Percentiles rank a stretch among this genome's conserved stretches.
Evolutionary conservation across 2,797 vertebrate species (phyloP).

Genomic region (Balearica regulorum): DNA sequence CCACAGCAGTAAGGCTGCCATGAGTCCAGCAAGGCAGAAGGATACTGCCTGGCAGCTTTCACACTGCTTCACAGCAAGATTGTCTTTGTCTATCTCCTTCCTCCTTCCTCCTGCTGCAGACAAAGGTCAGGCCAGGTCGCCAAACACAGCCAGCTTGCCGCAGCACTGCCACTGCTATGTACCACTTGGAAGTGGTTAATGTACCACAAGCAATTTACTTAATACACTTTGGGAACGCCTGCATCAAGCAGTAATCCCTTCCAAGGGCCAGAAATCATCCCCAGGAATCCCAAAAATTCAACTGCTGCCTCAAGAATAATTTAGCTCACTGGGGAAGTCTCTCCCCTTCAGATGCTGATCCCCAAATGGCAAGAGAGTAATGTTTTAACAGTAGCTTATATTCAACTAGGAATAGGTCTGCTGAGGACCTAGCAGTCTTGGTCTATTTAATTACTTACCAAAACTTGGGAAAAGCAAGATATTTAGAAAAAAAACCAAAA

Average conservation of each 20-base stretch:
- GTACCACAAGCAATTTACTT: background rate
- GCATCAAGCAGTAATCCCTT: background rate
- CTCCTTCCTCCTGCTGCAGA: background rate
- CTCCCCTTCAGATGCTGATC: background rate
- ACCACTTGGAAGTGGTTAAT: background rate
- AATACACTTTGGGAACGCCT: background rate
- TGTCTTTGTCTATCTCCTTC: background rate
- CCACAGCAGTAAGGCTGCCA: background rate
- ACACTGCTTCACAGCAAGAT: background rate
- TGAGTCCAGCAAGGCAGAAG: background rate
- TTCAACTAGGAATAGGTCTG: background rate
- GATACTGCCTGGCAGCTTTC: background rate
- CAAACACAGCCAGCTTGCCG: background rate
- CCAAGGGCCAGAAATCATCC: background rate
- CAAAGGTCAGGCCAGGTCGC: background rate
- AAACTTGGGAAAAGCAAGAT: background rate
- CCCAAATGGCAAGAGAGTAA: background rate
- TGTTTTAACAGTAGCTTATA: background rate
- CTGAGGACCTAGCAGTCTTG: background rate
- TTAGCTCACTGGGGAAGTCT: background rate
- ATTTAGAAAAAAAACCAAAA: background rate
- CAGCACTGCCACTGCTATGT: fast-evolving
- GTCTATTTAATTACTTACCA: background rate
- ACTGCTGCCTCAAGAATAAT: background rate
- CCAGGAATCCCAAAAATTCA: background rate